Evolutionary conservation across 2,888 invertebrate genomes (phyloP), one percentile per base, ranked within the genome.

Genomic region (Linyphia triangularis): DNA sequence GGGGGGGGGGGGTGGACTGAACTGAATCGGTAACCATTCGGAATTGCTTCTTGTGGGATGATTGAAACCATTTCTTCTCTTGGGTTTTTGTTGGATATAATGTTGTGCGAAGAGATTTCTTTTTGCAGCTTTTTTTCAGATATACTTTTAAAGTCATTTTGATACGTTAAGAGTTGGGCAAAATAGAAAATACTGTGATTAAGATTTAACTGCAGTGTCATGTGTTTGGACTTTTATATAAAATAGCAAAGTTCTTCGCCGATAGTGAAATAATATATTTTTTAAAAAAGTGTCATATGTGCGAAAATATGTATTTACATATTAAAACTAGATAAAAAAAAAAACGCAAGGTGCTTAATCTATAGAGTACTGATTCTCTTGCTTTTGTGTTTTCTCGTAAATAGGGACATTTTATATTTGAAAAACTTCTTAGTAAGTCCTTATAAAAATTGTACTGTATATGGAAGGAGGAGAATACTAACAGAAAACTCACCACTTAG

Each of bases 1-100:
- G 6, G 40, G 59, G 59, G 72, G 61, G 30, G 43, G 57, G 37
- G 28, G 59, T 30, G 51, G 51, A 28, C 28, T 19, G 82, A 61
- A 82, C 82, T 82, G 82, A 72, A 82, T 82, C 43, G 63, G 43
- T 82, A 63, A 82, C 72, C 82, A 82, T 59, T 69, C 67, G 69
- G 69, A 81, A 81, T 81, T 51, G 70, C 28, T 72, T 72, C 70
- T 30, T 69, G 57, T 61, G 69, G 57, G 37, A 72, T 82, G 82
- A 72, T 82, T 72, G 72, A 82, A 61, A 70, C 19, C 37, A n/a
- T 51, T 51, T 51, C 51, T 51, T 33, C 33, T 4, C 5, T 4
- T 4, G 10, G 40, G n/a, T 33, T 61, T 70, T 81, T 70, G 81
- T 81, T 51, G 51, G 40, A n/a, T n/a, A 63, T 37, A 77, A 77